A percentile compares a stretch with the other conserved stretches of the same genome.
phyloP scores from a whole-genome alignment of 2,113 vertebrate genomes.

The Anas platyrhynchos region DNA sequence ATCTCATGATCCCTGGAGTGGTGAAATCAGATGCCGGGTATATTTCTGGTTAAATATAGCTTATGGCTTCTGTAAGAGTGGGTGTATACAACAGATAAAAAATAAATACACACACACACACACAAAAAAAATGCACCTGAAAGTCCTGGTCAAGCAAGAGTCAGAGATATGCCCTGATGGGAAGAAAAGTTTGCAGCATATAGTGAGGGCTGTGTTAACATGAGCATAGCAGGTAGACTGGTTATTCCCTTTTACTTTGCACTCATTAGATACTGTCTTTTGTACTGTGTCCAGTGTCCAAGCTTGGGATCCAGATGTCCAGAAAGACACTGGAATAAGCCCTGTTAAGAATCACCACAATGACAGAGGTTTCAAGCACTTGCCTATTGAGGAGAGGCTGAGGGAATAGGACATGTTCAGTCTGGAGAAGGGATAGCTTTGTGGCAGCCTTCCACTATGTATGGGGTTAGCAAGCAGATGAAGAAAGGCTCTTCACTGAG shows the following conservation, averaged over 20 bases:
- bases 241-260: background rate
- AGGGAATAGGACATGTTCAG: background rate
- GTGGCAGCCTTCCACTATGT: background rate
- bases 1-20: background rate
- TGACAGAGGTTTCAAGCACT: background rate
- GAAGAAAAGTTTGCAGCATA: background rate
- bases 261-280: rapidly evolving
- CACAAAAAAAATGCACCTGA: background rate
- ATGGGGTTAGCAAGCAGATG: background rate
- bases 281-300: background rate
- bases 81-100: background rate
- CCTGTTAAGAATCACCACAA: background rate
- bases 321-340: background rate
- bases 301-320: background rate
- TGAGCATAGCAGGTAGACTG: background rate
- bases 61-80: background rate
- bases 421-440: background rate
- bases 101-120: no score
- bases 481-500: background rate
- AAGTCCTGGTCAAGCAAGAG: background rate
- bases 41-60: background rate
- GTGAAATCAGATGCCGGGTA: background rate
- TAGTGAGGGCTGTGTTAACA: background rate
- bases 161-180: background rate
- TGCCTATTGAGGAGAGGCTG: background rate